Evolutionary conservation across 2,888 invertebrate species (phyloP), one percentile per base, ranked within the genome.

Genomic region (Ellobium chinense): DNA sequence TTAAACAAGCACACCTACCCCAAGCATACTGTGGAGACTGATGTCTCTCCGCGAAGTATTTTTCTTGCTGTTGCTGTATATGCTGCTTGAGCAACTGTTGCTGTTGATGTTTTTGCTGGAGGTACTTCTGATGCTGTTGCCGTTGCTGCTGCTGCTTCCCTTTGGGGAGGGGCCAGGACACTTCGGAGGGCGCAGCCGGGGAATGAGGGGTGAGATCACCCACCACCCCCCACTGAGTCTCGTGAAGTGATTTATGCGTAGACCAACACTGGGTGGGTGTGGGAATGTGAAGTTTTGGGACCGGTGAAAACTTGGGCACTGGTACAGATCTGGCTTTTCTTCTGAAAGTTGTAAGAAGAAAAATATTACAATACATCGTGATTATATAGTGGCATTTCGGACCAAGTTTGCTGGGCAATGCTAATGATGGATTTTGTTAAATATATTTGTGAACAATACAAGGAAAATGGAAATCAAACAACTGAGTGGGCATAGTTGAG

Each of bases 221-320:
- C 7, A 60, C 69, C 3, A 87, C 70, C 21, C 85, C 84, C 65
- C 87, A 86, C 63, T 82, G 80, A 56, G 87, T 88, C 84, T 88
- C 88, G 39, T 84, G 82, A n/a, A 86, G 81, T n/a, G 54, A 39
- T 62, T 58, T 31, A 73, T 83, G 80, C 73, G 84, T 85, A 66
- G 87, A 85, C 89, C 89, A 89, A 70, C 87, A 88, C 82, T 89
- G 87, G 34, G 80, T 82, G 7, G 89, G 89, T 14, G 88, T 89
- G 7, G 89, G 89, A 39, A 89, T 79, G 65, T 85, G 80, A 34
- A 89, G 76, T 66, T 81, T 86, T 34, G 88, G 86, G 12, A 87
- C 85, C 9, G 85, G 87, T 69, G 83, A 86, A 69, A 87, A 88
- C 31, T 84, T 84, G 37, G 83, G 86, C 29, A 89, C 84, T 1